Conservation (phyloP, 2,797 vertebrate genomes). For the Rhynchonycteris naso region DNA sequence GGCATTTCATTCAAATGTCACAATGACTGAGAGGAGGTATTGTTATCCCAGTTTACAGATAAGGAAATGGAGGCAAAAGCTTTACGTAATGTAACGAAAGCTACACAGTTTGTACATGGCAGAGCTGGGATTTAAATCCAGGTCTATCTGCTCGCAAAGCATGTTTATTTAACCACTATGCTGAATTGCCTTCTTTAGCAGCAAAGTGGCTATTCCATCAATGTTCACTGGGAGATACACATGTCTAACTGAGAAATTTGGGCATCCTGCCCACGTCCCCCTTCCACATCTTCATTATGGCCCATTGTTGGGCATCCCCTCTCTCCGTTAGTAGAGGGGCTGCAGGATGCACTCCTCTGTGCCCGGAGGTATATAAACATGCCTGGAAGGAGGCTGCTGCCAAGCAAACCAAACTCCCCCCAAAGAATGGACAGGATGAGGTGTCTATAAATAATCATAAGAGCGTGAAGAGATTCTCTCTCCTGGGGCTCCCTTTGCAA, state of each 20-base stretch:
- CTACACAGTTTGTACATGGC: neutral
- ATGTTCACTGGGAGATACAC: neutral
- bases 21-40: neutral
- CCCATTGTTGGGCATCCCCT: neutral
- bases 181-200: neutral
- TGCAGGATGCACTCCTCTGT: neutral
- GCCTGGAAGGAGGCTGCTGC: neutral
- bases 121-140: slow-evolving; percentile 35
- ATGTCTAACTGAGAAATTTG: neutral
- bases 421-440: slow-evolving; percentile 34
- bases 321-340: neutral
- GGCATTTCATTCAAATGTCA: neutral
- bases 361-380: neutral
- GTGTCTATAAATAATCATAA: slow-evolving; percentile 69
- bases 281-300: neutral
- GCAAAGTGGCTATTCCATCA: neutral
- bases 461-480: slow-evolving; percentile 58
- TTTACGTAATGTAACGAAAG: neutral
- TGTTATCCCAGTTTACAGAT: slow-evolving; percentile 30
- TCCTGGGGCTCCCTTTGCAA: slow-evolving; percentile 60
- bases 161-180: neutral
- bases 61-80: neutral
- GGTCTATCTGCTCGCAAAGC: neutral
- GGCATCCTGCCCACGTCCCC: neutral
- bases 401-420: neutral